Evolutionary conservation across 2,113 vertebrate genomes (phyloP).

Genomic region (human): DNA sequence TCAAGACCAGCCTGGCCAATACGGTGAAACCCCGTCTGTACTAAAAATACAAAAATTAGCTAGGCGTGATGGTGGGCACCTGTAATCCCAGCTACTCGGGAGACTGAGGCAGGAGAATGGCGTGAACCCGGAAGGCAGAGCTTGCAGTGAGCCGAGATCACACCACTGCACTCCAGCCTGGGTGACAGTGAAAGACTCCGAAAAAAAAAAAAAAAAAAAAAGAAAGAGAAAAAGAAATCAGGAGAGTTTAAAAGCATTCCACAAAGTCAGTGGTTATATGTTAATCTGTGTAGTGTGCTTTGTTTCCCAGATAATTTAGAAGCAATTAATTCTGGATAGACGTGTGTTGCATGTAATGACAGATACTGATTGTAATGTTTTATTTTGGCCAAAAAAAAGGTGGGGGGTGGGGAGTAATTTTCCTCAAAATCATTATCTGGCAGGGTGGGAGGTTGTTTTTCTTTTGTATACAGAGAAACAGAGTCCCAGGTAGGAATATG

Average conservation of each 20-base stretch:
- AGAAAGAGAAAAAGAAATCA: neutral
- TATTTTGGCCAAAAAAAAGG: neutral
- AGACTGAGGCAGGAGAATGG: no score
- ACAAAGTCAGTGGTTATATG: neutral
- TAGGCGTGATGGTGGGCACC: no score
- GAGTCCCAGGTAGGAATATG: neutral
- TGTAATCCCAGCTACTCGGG: no score
- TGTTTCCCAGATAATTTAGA: neutral
- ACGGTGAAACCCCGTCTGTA: no score
- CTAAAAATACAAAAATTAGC: no score
- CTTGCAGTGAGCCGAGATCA: no score
- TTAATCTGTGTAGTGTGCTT: neutral
- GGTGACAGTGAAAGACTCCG: no score
- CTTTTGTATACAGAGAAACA: neutral
- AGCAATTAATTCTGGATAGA: neutral
- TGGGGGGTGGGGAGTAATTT: neutral
- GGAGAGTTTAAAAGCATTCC: neutral
- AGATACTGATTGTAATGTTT: neutral
- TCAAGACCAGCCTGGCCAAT: no score
- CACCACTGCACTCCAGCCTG: no score
- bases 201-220: no score
- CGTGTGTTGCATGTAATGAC: neutral
- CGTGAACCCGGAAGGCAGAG: no score
- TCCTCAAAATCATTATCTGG: conserved; percentile 17
- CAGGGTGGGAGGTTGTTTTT: neutral